Percentiles rank a stretch among this genome's conserved stretches.
Evolutionary conservation across 2,113 vertebrate species (phyloP).

Genomic region (Serinus canaria): DNA sequence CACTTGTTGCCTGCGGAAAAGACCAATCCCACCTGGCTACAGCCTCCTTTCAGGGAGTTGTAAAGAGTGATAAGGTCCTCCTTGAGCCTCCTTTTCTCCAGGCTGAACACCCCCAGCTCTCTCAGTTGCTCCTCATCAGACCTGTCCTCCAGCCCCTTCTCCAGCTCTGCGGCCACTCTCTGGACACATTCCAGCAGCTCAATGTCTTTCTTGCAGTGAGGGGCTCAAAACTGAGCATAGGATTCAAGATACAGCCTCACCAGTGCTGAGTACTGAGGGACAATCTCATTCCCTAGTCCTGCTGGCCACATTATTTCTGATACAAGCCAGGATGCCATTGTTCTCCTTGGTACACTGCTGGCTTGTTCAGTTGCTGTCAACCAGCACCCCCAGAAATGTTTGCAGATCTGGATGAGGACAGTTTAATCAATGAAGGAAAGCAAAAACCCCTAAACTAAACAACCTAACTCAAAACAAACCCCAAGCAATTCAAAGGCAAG

Average conservation of each 20-base stretch:
- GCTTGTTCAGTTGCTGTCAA: not conserved
- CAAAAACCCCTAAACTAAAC: not conserved
- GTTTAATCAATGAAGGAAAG: not conserved
- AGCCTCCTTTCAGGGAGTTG: not conserved
- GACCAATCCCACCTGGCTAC: not conserved
- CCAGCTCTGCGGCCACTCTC: accelerated
- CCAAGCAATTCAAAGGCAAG: not conserved
- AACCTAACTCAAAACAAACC: accelerated
- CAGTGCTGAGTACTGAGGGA: not conserved
- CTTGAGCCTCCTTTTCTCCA: not conserved
- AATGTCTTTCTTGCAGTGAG: not conserved
- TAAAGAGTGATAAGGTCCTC: not conserved
- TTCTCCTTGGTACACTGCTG: not conserved
- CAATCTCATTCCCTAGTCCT: not conserved
- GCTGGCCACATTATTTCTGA: not conserved
- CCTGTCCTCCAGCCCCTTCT: not conserved
- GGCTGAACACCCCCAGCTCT: not conserved
- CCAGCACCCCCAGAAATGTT: not conserved
- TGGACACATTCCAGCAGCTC: not conserved
- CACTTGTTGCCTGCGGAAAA: not conserved
- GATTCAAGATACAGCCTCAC: not conserved
- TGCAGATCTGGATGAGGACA: not conserved
- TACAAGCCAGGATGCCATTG: not conserved
- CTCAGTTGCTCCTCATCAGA: not conserved
- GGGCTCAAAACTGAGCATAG: not conserved